Evolutionary conservation across 30 jellyfish, hydroid and myxozoan species (phyloP), one percentile per base, ranked within the genome.

Genomic region (Hydractinia echinata): DNA sequence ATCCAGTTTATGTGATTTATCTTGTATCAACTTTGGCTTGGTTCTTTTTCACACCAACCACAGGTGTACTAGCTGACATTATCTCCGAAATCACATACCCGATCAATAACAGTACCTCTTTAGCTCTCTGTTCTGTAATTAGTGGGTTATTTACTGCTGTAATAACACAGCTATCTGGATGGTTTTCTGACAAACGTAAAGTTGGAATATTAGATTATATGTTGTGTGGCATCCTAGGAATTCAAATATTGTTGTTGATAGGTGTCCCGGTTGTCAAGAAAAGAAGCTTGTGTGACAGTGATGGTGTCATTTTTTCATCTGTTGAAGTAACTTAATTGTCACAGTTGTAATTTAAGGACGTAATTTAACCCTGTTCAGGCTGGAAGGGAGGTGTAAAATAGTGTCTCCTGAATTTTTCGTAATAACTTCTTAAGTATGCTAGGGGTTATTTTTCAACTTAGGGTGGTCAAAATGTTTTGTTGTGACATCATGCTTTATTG

Each of bases 211-310:
- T 64, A 4, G 19, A n/a, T 7, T 7, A 51, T 44, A 13, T 64
- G 16, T n/a, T 64, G 4, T 9, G 19, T 51, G 74, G 74, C 18
- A n/a, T 64, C 51, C 10, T 64, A 6, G 74, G 10, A 7, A 64
- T 64, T 64, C 74, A 64, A 51, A 13, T 64, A n/a, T 64, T 64
- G 51, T n/a, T 64, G 19, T 64, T 64, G 74, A 6, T 64, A n/a
- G 74, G 74, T 1, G 74, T 64, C 18, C 19, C 19, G 74, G 74
- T 64, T 64, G 74, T n/a, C 19, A 64, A 13, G 74, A 64, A 13
- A 64, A 3, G 74, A 64, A 64, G 74, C 44, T 30, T 30, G 44
- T 30, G 2, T 30, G 44, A 30, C 44, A 30, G 44, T 30, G 44
- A 30, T 30, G 44, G 44, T 30, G 44, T 30, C 44, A 30, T 30